Base-by-base conservation (phyloP, 2,888 invertebrate genomes). In the Caenorhabditis auriculariae region DNA sequence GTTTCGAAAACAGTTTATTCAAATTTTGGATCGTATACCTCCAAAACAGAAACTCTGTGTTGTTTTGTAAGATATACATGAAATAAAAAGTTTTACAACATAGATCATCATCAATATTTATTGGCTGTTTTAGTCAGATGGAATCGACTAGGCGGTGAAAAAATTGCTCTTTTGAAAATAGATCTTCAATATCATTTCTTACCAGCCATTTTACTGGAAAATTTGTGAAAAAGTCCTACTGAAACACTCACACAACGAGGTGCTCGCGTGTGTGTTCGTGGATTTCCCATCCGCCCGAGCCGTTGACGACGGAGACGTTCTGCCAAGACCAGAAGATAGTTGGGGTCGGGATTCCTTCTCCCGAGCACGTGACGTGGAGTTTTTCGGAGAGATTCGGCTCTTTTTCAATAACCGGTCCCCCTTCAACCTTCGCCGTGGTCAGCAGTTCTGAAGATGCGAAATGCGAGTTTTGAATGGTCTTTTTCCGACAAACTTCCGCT, bases 241-340 rank as follows among this genome's bases (percentile, higher is more conserved):
- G 6, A 27, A 15, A 6, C 17, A 28, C 47, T 29, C 3, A 49
- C 55, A 27, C 41, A 1, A 38, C 38, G 15, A 24, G 48, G 12
- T 28, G 46, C 7, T 43, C 53, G 0, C 39, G 35, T 9, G 2
- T 37, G 9, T 47, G 48, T 12, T 60, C 49, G 5, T 57, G 38
- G 27, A 69, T 45, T 7, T 27, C 37, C 69, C 69, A 69, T 19
- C 46, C 53, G 15, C 53, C 57, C n/a, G 57, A 56, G 5, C 46
- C 62, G 46, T 58, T 55, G n/a, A 43, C 48, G n/a, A 60, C 48
- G 27, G 51, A 32, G 38, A 26, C 27, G 43, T 63, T 59, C 46
- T 60, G 59, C 66, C 68, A 72, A 39, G 47, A 39, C 72, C 72
- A 72, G n/a, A 48, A 53, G 6, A 72, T 62, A 6, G 49, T 43